A percentile compares a stretch with the other conserved stretches of the same genome.
Conservation (phyloP, 2,797 vertebrate genomes). For the Lates japonicus region DNA sequence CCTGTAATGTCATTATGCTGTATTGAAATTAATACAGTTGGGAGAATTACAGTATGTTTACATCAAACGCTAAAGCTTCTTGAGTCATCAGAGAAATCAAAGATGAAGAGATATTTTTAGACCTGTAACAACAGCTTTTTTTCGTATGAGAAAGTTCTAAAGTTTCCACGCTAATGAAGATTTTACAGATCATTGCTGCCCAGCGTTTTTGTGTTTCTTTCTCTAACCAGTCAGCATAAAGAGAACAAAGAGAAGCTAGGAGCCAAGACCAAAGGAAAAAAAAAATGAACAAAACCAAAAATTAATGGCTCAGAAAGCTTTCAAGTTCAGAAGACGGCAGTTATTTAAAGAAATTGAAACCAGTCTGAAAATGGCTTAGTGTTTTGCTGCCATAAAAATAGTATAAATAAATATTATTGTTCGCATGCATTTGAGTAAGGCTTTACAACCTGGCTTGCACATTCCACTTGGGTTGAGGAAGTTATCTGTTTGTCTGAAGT, state of each 20-base stretch:
- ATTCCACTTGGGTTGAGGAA: slow-evolving; percentile 75
- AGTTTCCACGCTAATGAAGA: slow-evolving; percentile 29
- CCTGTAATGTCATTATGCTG: slow-evolving; percentile 37
- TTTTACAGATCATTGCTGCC: slow-evolving; percentile 37
- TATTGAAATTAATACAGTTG: slow-evolving; percentile 37
- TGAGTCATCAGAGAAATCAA: slow-evolving; percentile 24
- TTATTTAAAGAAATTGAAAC: slow-evolving; percentile 64
- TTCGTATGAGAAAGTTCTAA: slow-evolving; percentile 28
- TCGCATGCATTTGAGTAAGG: slow-evolving; percentile 84
- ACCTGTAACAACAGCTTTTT: slow-evolving; percentile 25
- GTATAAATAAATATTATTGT: slow-evolving; percentile 77
- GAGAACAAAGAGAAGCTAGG: slow-evolving; percentile 51
- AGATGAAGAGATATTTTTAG: slow-evolving; percentile 36
- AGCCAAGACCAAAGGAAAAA: slow-evolving; percentile 30
- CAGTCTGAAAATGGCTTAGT: slow-evolving; percentile 79
- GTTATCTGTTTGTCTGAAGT: slow-evolving; percentile 70
- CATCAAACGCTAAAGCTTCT: slow-evolving; percentile 27
- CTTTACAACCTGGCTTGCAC: slow-evolving; percentile 83
- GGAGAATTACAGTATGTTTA: slow-evolving; percentile 22
- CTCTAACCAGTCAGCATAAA: slow-evolving; percentile 54
- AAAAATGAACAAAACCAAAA: slow-evolving; percentile 39
- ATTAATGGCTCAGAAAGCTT: slow-evolving; percentile 60
- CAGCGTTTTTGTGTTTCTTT: slow-evolving; percentile 40
- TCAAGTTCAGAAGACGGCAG: slow-evolving; percentile 61
- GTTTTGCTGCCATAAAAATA: slow-evolving; percentile 75